Percentiles rank a stretch among this genome's conserved stretches.
Evolutionary conservation across 1,140 invertebrate genomes (phyloP).

Genomic region (Thalassaphorura encarpata): DNA sequence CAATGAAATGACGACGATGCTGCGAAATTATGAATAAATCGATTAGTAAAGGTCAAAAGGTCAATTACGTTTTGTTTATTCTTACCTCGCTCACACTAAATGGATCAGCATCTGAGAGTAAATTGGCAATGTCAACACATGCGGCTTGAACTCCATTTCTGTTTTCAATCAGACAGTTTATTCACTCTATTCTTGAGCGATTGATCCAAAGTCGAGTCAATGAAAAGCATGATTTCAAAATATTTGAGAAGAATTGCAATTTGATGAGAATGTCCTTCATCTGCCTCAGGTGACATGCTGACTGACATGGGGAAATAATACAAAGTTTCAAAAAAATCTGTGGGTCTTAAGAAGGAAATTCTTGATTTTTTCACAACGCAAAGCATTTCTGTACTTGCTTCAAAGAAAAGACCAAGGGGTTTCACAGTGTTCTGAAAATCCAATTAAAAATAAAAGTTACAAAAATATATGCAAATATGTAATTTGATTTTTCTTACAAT

Average conservation of each 20-base stretch:
- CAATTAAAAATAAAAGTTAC: conserved; percentile 3
- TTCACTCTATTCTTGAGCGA: conserved; percentile 16
- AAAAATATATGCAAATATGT: conserved; percentile 3
- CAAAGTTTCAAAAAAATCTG: conserved; percentile 26
- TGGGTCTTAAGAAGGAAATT: conserved; percentile 28
- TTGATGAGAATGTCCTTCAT: not conserved
- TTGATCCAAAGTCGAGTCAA: conserved; percentile 18
- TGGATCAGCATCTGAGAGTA: conserved; percentile 23
- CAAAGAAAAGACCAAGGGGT: conserved; percentile 29
- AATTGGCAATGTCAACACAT: conserved; percentile 19
- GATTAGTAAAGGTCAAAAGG: not conserved
- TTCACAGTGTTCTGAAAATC: conserved; percentile 24
- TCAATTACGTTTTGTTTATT: not conserved
- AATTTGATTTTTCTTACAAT: conserved; percentile 16
- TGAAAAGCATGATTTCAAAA: conserved; percentile 25
- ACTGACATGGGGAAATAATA: conserved; percentile 20
- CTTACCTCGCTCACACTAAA: not conserved
- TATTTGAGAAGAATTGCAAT: conserved; percentile 17
- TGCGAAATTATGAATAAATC: not conserved
- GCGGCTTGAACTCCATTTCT: not conserved
- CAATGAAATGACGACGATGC: conserved; percentile 26
- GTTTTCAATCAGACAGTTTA: conserved; percentile 7
- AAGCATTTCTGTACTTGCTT: conserved; percentile 18
- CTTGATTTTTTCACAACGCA: conserved; percentile 29
- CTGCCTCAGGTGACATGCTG: not conserved